These are phyloP conservation scores for Drosophila nigricruria DNA, from an alignment of 2,888 invertebrate genomes.

Conservation along the genomic window DNA sequence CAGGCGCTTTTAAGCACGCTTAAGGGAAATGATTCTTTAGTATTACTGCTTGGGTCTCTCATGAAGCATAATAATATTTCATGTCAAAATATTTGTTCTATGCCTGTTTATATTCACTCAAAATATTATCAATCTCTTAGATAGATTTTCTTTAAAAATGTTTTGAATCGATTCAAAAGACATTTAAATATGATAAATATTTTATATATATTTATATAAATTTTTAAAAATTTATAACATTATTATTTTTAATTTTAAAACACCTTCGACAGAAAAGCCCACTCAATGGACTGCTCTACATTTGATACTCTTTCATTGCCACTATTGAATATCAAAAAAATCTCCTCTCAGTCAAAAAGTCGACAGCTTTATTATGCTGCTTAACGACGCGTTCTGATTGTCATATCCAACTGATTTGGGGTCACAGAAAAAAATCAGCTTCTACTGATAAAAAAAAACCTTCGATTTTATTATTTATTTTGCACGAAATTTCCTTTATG, in stretches of 20 bases:
- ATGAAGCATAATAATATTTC: no score
- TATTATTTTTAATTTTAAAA: no score
- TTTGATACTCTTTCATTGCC: not conserved
- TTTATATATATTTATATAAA: not conserved
- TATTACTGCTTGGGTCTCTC: no score
- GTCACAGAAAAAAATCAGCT: slow-evolving; percentile 1
- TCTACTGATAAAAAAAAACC: not conserved
- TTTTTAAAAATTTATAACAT: not conserved
- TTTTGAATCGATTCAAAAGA: not conserved
- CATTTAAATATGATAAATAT: not conserved
- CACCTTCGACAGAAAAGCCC: not conserved
- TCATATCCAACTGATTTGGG: slow-evolving; percentile 43
- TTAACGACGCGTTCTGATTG: slow-evolving; percentile 62
- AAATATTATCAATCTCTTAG: not conserved
- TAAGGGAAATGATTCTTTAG: no score
- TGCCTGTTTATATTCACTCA: no score
- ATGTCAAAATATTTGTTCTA: no score
- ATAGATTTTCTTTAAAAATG: no score
- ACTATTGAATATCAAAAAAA: not conserved
- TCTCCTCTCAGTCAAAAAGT: slow-evolving; percentile 11
- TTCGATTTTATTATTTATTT: slow-evolving; percentile 28
- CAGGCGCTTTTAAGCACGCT: no score
- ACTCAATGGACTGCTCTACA: not conserved
- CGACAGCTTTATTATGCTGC: slow-evolving; percentile 52
- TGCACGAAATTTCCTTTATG: slow-evolving; percentile 36